Percentiles rank a stretch among this genome's conserved stretches.
Evolutionary conservation across 2,113 vertebrate genomes (phyloP).

Genomic region (Motacilla tschutschensis): DNA sequence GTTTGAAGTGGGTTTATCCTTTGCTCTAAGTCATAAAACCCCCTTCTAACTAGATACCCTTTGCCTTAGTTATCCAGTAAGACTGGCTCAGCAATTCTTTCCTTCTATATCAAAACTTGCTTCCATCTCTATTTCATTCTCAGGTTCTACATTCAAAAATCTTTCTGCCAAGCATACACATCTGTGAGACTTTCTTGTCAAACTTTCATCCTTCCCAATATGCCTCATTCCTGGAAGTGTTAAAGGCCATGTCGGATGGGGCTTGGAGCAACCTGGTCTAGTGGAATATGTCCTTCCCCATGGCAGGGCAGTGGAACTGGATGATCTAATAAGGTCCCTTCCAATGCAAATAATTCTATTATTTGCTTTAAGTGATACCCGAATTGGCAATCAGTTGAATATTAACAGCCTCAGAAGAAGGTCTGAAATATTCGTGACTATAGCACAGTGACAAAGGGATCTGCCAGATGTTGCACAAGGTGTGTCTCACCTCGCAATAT

Average conservation of each 20-base stretch:
- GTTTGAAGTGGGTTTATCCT: too few relatives aligned
- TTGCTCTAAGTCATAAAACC: too few relatives aligned
- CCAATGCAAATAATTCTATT: background rate
- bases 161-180: too few relatives aligned
- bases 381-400: background rate
- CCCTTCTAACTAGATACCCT: too few relatives aligned
- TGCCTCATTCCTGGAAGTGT: background rate
- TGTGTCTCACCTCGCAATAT: background rate
- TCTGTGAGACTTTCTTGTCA: too few relatives aligned
- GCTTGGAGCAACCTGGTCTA: background rate
- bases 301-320: background rate
- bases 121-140: too few relatives aligned
- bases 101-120: too few relatives aligned
- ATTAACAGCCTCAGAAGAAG: background rate
- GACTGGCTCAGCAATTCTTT: too few relatives aligned
- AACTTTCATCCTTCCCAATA: too few relatives aligned
- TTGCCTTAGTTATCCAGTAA: too few relatives aligned
- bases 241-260: background rate
- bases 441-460: background rate
- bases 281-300: background rate
- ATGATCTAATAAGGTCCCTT: background rate
- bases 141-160: too few relatives aligned
- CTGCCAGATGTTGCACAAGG: background rate
- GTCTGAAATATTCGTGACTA: background rate
- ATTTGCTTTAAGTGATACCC: background rate